phyloP scores from a whole-genome alignment of 1,140 invertebrate species.

The Atta colombica region DNA sequence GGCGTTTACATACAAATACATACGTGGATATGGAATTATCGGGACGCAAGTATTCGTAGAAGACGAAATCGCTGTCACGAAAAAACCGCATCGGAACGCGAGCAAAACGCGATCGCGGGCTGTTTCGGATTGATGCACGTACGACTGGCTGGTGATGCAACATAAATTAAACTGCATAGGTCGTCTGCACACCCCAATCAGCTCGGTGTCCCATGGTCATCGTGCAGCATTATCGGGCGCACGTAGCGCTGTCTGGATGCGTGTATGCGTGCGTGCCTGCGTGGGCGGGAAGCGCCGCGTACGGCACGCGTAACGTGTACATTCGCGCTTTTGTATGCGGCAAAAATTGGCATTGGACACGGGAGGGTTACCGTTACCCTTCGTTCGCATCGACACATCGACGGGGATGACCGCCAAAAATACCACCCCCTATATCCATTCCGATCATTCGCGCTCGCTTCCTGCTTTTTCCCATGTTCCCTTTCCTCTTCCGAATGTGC shows the following conservation, averaged over 20 bases:
- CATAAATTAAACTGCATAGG: constrained; percentile 84
- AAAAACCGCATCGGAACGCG: constrained; percentile 44
- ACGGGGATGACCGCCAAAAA: constrained; percentile 71
- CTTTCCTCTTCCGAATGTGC: background rate
- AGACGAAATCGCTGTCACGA: constrained; percentile 17
- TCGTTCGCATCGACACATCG: constrained; percentile 65
- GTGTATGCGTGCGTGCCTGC: constrained; percentile 60
- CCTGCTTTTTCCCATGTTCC: background rate
- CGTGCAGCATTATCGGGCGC: constrained; percentile 80
- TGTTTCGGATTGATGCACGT: constrained; percentile 72
- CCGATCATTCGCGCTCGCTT: constrained; percentile 63
- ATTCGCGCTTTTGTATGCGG: constrained; percentile 62
- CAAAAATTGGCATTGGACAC: constrained; percentile 77
- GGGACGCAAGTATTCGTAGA: constrained; percentile 4
- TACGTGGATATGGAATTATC: constrained; percentile 4
- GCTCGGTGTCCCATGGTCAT: constrained; percentile 80
- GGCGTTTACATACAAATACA: background rate
- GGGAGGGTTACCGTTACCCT: constrained; percentile 69
- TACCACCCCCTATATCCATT: constrained; percentile 65
- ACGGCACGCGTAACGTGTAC: constrained; percentile 58
- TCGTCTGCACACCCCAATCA: constrained; percentile 81
- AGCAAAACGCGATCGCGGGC: constrained; percentile 54
- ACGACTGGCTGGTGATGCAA: constrained; percentile 81
- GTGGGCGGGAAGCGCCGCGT: constrained; percentile 67
- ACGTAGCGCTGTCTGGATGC: constrained; percentile 28